A percentile compares a stretch with the other conserved stretches of the same genome.
phyloP scores from a whole-genome alignment of 2,888 invertebrate genomes.

The Lasioglossum figueresi region DNA sequence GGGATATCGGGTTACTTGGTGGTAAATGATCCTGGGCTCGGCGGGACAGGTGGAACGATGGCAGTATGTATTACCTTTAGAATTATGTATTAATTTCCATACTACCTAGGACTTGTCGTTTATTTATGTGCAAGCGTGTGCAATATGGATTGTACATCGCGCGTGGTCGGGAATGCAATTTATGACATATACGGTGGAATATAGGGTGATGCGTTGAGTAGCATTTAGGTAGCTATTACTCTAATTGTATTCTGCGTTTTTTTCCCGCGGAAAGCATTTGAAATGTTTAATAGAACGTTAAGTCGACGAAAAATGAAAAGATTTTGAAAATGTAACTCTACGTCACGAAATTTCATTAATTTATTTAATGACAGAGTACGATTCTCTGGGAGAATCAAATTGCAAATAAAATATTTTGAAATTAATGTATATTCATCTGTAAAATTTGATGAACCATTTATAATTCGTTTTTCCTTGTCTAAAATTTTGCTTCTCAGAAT shows the following conservation, averaged over 20 bases:
- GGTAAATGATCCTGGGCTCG: constrained; percentile 11
- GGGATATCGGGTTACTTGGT: not conserved
- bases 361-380: not conserved
- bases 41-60: not conserved
- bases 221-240: constrained; percentile 18
- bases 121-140: constrained; percentile 12
- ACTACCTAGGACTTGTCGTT: not conserved
- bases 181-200: constrained; percentile 15
- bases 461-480: not conserved
- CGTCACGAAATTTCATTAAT: not conserved
- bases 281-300: constrained; percentile 5
- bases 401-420: not conserved
- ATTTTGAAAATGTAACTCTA: not conserved
- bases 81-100: constrained; percentile 39
- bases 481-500: not conserved
- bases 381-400: not conserved
- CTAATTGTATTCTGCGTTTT: constrained; percentile 7
- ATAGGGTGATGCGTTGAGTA: constrained; percentile 15
- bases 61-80: constrained; percentile 12
- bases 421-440: not conserved
- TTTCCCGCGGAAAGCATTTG: not conserved
- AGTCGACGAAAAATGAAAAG: not conserved
- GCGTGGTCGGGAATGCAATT: constrained; percentile 28
- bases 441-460: not conserved
- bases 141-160: constrained; percentile 21